phyloP scores from a whole-genome alignment of 64 coral and sea anemone genomes.

The Stichodactyla helianthus region DNA sequence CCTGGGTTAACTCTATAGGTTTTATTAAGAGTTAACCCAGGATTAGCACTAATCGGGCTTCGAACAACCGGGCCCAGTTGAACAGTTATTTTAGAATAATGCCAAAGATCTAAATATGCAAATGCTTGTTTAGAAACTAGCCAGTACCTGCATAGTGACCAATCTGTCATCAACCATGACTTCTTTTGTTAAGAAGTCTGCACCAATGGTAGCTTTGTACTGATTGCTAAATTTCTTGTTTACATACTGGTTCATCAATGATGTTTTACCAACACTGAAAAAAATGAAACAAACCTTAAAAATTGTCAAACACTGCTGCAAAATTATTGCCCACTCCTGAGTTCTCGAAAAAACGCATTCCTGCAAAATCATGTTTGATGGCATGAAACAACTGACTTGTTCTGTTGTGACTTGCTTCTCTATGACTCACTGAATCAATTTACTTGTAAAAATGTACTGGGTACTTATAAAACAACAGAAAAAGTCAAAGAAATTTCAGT shows the following conservation, averaged over 20 bases:
- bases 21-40: too few species aligned
- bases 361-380: too few species aligned
- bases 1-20: too few species aligned
- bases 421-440: too few species aligned
- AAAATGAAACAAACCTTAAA: neutral
- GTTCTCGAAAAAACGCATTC: too few species aligned
- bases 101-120: neutral
- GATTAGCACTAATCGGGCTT: too few species aligned
- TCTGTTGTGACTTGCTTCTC: too few species aligned
- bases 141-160: conserved; percentile 95
- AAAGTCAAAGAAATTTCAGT: too few species aligned
- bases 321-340: neutral
- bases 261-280: conserved; percentile 95
- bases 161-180: conserved; percentile 98
- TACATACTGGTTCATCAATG: conserved; percentile 99
- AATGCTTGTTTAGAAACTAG: neutral
- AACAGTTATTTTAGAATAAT: neutral
- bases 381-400: too few species aligned
- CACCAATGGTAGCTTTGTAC: conserved; percentile 99
- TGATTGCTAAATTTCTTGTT: conserved; percentile 99
- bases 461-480: too few species aligned
- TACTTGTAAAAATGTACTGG: too few species aligned
- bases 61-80: too few species aligned
- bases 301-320: neutral
- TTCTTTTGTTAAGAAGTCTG: conserved; percentile 98